Evolutionary conservation across 2,113 vertebrate species (phyloP).

Genomic region (Epinephelus moara): DNA sequence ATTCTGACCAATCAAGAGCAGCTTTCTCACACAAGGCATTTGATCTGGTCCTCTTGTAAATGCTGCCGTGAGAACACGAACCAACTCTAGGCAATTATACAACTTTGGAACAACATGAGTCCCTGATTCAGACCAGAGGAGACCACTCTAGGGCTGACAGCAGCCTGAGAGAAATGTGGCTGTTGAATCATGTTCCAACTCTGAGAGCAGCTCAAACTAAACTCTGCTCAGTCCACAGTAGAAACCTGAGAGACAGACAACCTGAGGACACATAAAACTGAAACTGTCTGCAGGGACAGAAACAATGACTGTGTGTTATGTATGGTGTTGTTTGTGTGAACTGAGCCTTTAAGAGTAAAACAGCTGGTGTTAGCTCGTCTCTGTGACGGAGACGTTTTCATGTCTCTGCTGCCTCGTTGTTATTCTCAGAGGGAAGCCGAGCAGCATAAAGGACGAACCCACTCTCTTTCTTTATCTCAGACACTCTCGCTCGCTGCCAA

Average conservation of each 20-base stretch:
- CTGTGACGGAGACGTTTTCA: neutral
- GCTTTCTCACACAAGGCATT: too few species aligned
- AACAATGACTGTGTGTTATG: neutral
- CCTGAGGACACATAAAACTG: neutral
- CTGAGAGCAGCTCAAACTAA: neutral
- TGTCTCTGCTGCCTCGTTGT: constrained; percentile 13
- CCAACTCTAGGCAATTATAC: too few species aligned
- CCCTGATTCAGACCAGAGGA: too few species aligned
- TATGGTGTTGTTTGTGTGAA: neutral
- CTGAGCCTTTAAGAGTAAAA: neutral
- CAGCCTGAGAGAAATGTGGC: neutral
- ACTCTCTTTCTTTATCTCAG: constrained; percentile 43
- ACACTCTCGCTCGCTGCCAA: constrained; percentile 37
- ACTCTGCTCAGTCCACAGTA: neutral
- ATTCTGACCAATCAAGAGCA: too few species aligned
- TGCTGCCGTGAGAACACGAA: too few species aligned
- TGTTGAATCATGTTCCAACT: neutral
- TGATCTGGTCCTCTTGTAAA: too few species aligned
- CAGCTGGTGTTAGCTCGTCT: neutral
- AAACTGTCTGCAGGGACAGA: neutral
- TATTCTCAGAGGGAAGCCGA: constrained; percentile 52
- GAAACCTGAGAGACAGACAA: neutral
- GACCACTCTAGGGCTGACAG: too few species aligned
- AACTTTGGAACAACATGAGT: too few species aligned
- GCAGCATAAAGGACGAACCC: constrained; percentile 18